These are phyloP conservation scores for Drosophila neocordata DNA, from an alignment of 1,140 invertebrate species.

Conservation along the genomic window DNA sequence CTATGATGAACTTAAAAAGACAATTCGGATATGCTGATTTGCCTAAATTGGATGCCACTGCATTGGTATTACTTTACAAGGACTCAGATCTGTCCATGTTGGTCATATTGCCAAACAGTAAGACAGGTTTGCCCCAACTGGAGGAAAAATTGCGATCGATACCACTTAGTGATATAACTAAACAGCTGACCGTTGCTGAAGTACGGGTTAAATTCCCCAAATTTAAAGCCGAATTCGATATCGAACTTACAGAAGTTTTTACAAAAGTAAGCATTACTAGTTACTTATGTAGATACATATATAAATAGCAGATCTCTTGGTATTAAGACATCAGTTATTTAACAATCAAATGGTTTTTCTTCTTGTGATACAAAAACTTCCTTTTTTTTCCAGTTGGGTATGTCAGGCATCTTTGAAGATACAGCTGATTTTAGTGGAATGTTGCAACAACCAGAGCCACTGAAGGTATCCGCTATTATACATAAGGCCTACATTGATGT, in stretches of 20 bases:
- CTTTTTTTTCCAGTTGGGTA: conserved; percentile 83
- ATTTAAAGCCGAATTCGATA: conserved; percentile 85
- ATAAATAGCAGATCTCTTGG: no score
- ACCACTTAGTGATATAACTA: conserved; percentile 66
- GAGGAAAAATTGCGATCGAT: conserved; percentile 83
- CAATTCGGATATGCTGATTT: conserved; percentile 62
- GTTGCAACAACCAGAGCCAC: conserved; percentile 81
- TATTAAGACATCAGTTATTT: no score
- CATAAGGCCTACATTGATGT: conserved; percentile 86
- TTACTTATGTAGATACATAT: no score
- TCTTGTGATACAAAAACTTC: no score
- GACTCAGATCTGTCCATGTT: conserved; percentile 84
- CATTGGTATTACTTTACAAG: conserved; percentile 80
- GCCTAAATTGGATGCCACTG: conserved; percentile 56
- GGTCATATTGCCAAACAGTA: conserved; percentile 85
- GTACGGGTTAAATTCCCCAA: conserved; percentile 85
- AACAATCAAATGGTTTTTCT: no score
- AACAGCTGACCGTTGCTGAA: conserved; percentile 63
- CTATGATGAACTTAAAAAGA: conserved; percentile 84
- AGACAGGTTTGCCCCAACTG: conserved; percentile 83
- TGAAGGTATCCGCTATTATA: conserved; percentile 84
- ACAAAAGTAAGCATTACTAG: conserved; percentile 77
- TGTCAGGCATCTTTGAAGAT: conserved; percentile 85
- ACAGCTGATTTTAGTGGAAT: conserved; percentile 86
- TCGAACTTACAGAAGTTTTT: conserved; percentile 84